These are phyloP conservation scores for Galagoides demidoff DNA, from an alignment of 2,797 vertebrate genomes.

Conservation along the genomic window DNA sequence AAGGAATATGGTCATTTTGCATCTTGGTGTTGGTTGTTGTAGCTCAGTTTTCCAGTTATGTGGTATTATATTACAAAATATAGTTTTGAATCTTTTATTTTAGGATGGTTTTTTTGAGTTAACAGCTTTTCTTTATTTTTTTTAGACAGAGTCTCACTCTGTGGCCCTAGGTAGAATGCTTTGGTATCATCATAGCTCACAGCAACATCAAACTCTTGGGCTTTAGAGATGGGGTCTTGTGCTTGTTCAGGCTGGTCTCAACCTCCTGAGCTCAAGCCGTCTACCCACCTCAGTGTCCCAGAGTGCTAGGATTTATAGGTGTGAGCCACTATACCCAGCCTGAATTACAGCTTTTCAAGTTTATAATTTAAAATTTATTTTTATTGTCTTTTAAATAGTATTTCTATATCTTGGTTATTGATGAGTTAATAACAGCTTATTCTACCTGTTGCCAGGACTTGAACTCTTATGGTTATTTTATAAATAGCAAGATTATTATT, in stretches of 20 bases:
- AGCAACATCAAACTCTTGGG: no score
- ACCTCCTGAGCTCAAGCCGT: no score
- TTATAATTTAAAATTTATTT: slow-evolving; percentile 35
- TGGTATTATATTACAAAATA: neutral
- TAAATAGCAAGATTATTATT: neutral
- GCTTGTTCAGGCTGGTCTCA: no score
- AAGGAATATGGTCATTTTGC: neutral
- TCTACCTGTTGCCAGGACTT: neutral
- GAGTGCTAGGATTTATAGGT: no score
- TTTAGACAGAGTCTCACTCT: no score
- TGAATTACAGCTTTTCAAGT: slow-evolving; percentile 7
- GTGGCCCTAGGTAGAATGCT: no score
- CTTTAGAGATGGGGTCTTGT: no score
- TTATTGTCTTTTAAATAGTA: slow-evolving; percentile 30
- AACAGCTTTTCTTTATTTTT: no score
- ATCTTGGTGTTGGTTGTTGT: neutral
- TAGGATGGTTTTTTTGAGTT: neutral
- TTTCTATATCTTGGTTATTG: neutral
- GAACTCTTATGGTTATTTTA: slow-evolving; percentile 43
- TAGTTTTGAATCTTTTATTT: slow-evolving; percentile 39
- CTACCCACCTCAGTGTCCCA: no score
- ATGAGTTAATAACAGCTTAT: neutral
- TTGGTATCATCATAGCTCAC: no score
- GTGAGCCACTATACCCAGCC: neutral
- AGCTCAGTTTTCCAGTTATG: slow-evolving; percentile 14